Conservation (phyloP, 2,888 invertebrate genomes). For the Cantharis rufa region DNA sequence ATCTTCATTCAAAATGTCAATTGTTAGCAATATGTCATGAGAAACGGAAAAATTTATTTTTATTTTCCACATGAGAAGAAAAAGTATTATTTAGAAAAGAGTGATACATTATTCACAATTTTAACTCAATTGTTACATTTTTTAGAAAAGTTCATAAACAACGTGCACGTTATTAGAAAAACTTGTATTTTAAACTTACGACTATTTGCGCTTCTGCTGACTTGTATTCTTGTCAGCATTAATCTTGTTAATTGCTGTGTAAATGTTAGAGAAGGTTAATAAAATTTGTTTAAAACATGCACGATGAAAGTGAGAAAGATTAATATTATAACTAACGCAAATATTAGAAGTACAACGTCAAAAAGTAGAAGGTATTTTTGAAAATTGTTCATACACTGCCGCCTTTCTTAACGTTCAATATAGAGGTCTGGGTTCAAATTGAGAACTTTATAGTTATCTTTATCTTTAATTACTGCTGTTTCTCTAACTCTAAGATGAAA, state of each 20-base stretch:
- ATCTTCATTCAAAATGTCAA: background rate
- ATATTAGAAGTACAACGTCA: background rate
- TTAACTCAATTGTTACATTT: background rate
- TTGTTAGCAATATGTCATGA: background rate
- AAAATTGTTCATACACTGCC: background rate
- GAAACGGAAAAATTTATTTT: background rate
- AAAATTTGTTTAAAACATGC: background rate
- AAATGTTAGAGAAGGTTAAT: background rate
- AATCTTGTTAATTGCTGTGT: background rate
- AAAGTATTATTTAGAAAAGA: background rate
- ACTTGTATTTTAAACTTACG: background rate
- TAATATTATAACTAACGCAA: background rate
- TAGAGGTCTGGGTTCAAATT: background rate
- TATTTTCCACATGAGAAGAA: background rate
- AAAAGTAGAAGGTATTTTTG: background rate
- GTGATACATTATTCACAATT: background rate
- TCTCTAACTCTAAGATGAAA: background rate
- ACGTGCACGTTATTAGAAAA: background rate
- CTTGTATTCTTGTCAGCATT: background rate
- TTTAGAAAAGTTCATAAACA: background rate
- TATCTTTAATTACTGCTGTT: background rate
- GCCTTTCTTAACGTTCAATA: background rate
- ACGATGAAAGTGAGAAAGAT: background rate
- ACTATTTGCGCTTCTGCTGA: background rate
- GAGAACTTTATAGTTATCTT: background rate